Conservation (phyloP, 2,113 vertebrate species). For the Brachypteracias leptosomus region DNA sequence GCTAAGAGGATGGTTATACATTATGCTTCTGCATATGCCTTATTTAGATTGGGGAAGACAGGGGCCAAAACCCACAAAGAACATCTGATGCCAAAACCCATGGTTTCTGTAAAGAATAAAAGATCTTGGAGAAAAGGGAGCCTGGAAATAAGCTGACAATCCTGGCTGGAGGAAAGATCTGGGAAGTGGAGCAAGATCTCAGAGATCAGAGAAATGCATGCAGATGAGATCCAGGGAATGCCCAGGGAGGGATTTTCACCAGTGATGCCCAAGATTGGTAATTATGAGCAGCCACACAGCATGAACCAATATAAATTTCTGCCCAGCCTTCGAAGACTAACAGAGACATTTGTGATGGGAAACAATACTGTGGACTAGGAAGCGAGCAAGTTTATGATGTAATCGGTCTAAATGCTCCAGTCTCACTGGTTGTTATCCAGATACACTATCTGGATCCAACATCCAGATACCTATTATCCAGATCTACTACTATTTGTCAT, state of each 20-base stretch:
- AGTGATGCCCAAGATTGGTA: neutral
- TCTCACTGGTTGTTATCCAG: neutral
- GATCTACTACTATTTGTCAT: neutral
- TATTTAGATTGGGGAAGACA: neutral
- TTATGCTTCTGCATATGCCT: neutral
- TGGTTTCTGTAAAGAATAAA: neutral
- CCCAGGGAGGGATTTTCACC: neutral
- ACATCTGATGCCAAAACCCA: neutral
- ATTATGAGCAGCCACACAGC: neutral
- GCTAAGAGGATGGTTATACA: accelerated
- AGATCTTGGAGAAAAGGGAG: neutral
- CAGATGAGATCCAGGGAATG: neutral
- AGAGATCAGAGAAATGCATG: neutral
- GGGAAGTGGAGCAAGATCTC: neutral
- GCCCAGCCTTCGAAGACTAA: neutral
- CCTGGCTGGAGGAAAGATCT: neutral
- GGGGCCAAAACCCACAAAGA: neutral
- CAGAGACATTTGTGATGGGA: neutral
- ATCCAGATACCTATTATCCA: neutral
- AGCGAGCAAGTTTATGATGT: neutral
- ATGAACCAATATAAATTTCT: neutral
- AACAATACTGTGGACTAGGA: neutral
- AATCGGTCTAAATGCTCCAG: neutral
- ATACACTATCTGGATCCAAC: neutral
- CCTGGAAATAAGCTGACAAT: accelerated